These are phyloP conservation scores for Eueremaeus valkanovi DNA, from an alignment of 2,888 invertebrate species.

Conservation along the genomic window DNA sequence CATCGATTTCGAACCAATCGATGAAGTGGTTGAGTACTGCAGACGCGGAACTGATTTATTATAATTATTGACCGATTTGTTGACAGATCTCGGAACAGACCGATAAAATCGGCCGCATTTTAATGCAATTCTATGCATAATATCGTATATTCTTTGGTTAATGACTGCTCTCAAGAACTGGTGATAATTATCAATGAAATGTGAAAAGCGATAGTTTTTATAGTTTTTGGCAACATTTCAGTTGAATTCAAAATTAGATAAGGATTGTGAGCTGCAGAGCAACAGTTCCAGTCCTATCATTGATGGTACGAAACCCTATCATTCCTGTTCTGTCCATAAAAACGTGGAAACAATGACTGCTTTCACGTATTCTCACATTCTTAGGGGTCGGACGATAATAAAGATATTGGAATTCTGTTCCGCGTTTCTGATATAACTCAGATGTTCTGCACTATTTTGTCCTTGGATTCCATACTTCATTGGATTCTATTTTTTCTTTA, in stretches of 20 bases:
- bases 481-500: background rate
- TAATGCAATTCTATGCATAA: background rate
- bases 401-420: background rate
- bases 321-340: too few species aligned
- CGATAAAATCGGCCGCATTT: conserved; percentile 9
- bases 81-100: background rate
- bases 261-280: background rate
- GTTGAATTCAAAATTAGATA: background rate
- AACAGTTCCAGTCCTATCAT: too few species aligned
- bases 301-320: background rate
- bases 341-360: background rate
- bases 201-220: too few species aligned
- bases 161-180: background rate
- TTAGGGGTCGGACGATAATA: background rate
- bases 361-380: background rate
- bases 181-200: too few species aligned
- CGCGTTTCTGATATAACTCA: background rate
- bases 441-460: background rate
- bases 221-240: too few species aligned
- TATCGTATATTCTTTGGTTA: too few species aligned
- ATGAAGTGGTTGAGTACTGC: background rate
- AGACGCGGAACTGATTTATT: background rate
- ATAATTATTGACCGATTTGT: background rate
- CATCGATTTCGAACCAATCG: background rate
- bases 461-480: background rate